Evolutionary conservation across 1,140 invertebrate genomes (phyloP).

Genomic region (Drosophila rufa): DNA sequence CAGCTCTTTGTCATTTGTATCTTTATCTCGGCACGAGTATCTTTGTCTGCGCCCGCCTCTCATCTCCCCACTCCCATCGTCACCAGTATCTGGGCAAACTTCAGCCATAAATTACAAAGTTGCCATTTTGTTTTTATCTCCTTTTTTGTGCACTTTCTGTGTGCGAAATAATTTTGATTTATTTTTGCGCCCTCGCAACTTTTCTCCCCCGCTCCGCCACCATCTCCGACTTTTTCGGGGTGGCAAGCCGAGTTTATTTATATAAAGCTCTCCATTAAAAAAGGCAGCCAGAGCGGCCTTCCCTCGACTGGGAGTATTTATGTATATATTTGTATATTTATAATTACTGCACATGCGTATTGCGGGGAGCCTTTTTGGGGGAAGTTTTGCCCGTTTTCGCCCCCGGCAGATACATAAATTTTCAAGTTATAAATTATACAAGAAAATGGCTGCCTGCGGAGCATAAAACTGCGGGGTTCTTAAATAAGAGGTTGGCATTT

Average conservation of each 20-base stretch:
- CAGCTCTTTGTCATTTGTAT: slow-evolving; percentile 69
- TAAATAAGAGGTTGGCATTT: slow-evolving; percentile 23
- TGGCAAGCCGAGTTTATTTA: slow-evolving; percentile 76
- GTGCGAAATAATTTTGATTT: slow-evolving; percentile 84
- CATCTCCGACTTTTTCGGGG: slow-evolving; percentile 32
- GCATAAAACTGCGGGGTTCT: slow-evolving; percentile 24
- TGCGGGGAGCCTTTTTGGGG: slow-evolving; percentile 65
- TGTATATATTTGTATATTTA: slow-evolving; percentile 83
- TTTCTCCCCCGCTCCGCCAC: neutral
- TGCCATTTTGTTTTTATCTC: slow-evolving; percentile 82
- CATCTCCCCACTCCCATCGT: neutral
- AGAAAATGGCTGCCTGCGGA: slow-evolving; percentile 71
- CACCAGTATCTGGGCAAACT: slow-evolving; percentile 72
- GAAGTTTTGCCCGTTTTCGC: slow-evolving; percentile 50
- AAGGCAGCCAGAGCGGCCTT: slow-evolving; percentile 57
- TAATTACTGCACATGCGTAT: slow-evolving; percentile 84
- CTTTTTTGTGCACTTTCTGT: slow-evolving; percentile 65
- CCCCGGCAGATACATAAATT: slow-evolving; percentile 74
- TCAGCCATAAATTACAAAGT: slow-evolving; percentile 83
- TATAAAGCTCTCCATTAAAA: slow-evolving; percentile 83
- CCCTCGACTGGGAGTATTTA: slow-evolving; percentile 61
- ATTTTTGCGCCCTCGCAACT: slow-evolving; percentile 60
- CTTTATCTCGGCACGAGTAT: slow-evolving; percentile 49
- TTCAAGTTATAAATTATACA: slow-evolving; percentile 83
- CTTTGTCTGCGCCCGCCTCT: slow-evolving; percentile 34